These are phyloP conservation scores for Eutolmus rufibarbis DNA, from an alignment of 2,888 invertebrate species.

Conservation along the genomic window DNA sequence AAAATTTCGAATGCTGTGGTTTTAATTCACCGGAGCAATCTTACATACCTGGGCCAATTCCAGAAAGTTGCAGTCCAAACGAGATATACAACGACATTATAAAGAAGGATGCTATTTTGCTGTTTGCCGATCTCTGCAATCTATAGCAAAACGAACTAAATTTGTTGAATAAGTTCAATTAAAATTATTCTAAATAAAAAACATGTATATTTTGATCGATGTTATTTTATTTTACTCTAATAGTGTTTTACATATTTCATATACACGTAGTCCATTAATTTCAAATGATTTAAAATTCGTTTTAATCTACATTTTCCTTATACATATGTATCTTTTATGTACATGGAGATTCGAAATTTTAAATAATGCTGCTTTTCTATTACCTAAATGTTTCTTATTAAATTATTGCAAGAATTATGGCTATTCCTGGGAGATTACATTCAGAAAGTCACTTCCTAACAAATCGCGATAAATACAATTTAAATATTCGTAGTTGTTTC, in stretches of 20 bases:
- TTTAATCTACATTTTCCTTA: background rate
- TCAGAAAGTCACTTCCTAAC: background rate
- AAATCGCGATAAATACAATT: background rate
- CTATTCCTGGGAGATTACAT: background rate
- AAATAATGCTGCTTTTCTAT: background rate
- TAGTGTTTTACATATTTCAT: background rate
- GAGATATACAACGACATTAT: no score
- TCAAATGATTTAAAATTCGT: background rate
- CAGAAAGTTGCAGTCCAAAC: no score
- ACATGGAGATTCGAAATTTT: background rate
- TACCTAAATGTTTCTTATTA: background rate
- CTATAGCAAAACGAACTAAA: no score
- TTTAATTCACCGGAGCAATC: no score
- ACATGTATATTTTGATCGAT: background rate
- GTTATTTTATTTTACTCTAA: background rate
- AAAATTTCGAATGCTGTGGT: no score
- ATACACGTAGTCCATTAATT: background rate
- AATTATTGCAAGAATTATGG: conserved; percentile 25
- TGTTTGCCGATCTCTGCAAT: no score
- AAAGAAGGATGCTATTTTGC: no score
- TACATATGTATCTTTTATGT: background rate
- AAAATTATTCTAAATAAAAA: background rate
- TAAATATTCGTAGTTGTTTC: background rate
- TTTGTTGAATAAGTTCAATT: no score
- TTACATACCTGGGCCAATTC: no score